phyloP scores from a whole-genome alignment of 1,140 invertebrate genomes.

The Melanaphis sacchari region DNA sequence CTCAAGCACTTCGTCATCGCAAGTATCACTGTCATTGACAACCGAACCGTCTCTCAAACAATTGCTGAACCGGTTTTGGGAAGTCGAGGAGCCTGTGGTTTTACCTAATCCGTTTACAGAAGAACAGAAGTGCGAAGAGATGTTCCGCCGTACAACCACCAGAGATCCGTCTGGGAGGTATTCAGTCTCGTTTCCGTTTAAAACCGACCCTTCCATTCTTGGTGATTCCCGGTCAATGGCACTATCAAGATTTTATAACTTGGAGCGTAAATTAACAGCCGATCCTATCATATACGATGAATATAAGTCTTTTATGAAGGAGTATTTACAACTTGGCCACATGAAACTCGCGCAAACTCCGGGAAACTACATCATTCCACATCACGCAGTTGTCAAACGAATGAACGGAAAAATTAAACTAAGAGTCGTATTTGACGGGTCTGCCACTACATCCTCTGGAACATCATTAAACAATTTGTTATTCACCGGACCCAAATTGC shows the following conservation, averaged over 20 bases:
- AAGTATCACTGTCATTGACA: no score
- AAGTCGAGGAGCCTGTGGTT: no score
- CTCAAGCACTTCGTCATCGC: not conserved
- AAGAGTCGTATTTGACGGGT: no score
- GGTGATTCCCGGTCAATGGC: slow-evolving; percentile 59
- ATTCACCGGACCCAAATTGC: no score
- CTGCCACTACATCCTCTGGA: no score
- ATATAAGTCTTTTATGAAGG: slow-evolving; percentile 61
- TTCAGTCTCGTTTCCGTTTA: not conserved
- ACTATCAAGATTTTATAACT: slow-evolving; percentile 53
- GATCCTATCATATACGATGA: slow-evolving; percentile 60
- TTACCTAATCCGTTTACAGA: no score
- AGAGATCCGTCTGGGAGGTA: not conserved
- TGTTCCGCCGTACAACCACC: not conserved
- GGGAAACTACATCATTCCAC: slow-evolving; percentile 58
- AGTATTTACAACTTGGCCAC: not conserved
- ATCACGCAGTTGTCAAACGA: slow-evolving; percentile 59
- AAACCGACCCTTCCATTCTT: slow-evolving; percentile 43
- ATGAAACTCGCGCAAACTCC: not conserved
- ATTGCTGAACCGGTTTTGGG: no score
- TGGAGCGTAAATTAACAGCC: slow-evolving; percentile 61
- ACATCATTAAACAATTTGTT: no score
- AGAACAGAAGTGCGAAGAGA: not conserved
- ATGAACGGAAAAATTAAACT: slow-evolving; percentile 46
- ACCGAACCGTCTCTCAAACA: no score